Conservation (phyloP, 2,888 invertebrate species). For the Carterocephalus palaemon region DNA sequence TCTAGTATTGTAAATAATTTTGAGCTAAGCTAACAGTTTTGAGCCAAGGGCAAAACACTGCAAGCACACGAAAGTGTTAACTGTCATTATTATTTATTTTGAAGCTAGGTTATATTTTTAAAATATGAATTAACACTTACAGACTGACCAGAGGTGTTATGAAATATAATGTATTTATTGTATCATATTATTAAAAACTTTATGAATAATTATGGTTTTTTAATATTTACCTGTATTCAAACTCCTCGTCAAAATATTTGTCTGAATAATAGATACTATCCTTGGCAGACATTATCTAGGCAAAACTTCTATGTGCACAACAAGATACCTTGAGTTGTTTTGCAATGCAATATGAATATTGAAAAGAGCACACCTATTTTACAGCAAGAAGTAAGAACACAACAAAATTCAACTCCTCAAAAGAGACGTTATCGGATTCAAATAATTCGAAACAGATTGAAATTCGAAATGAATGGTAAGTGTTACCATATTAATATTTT, state of each 20-base stretch:
- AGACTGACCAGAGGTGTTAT: neutral
- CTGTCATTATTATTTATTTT: too few species aligned
- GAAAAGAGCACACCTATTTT: constrained; percentile 6
- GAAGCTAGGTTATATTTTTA: too few species aligned
- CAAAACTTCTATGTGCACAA: constrained; percentile 4
- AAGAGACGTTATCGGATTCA: constrained; percentile 55
- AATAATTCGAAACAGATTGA: too few species aligned
- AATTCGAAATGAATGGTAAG: constrained; percentile 50
- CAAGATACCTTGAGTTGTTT: neutral
- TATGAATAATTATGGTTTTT: neutral
- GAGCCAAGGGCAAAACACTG: too few species aligned
- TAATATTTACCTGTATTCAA: constrained; percentile 89
- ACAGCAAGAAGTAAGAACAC: constrained; percentile 12
- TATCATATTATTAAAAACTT: constrained; percentile 8
- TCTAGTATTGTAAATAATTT: too few species aligned
- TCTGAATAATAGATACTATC: constrained; percentile 96
- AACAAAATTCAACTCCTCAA: constrained; percentile 26
- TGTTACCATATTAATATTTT: constrained; percentile 15
- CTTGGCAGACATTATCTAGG: constrained; percentile 77
- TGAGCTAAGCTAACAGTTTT: too few species aligned
- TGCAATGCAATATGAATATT: constrained; percentile 13
- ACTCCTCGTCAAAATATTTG: constrained; percentile 94
- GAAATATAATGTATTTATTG: neutral
- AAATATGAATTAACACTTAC: too few species aligned
- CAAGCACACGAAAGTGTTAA: too few species aligned